Conservation (phyloP, 2,797 vertebrate species). For the Spatula clypeata region DNA sequence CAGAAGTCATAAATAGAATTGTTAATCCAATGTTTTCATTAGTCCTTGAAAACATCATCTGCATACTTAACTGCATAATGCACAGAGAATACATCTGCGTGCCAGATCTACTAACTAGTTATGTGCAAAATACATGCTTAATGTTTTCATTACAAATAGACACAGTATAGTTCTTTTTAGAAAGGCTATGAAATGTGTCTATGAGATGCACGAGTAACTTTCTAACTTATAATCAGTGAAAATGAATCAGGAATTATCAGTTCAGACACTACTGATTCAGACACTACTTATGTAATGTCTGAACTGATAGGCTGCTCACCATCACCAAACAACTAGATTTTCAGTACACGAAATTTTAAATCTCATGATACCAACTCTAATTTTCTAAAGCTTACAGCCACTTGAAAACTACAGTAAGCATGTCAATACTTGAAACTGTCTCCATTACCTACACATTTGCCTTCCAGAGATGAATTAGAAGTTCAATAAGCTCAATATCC, state of each 20-base stretch:
- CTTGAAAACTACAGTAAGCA: not conserved
- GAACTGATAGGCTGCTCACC: not conserved
- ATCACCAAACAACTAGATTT: not conserved
- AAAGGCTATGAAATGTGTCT: not conserved
- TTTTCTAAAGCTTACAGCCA: not conserved
- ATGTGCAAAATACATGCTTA: not conserved
- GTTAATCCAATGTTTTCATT: not conserved
- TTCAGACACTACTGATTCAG: not conserved
- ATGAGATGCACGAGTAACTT: not conserved
- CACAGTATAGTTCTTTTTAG: not conserved
- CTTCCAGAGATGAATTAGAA: not conserved
- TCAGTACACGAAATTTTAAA: not conserved
- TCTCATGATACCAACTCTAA: not conserved
- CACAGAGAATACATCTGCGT: not conserved
- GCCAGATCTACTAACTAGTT: not conserved
- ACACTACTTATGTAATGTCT: too few relatives aligned
- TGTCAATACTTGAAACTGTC: not conserved
- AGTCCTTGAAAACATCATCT: not conserved
- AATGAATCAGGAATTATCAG: not conserved
- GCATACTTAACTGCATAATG: not conserved
- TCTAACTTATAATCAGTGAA: not conserved
- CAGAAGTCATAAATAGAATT: not conserved
- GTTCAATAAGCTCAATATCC: not conserved
- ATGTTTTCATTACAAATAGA: not conserved
- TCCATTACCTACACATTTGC: not conserved